A percentile compares a stretch with the other conserved stretches of the same genome.
These are phyloP conservation scores for Pseudolycoriella hygida DNA, from an alignment of 2,888 invertebrate genomes.

Conservation along the genomic window DNA sequence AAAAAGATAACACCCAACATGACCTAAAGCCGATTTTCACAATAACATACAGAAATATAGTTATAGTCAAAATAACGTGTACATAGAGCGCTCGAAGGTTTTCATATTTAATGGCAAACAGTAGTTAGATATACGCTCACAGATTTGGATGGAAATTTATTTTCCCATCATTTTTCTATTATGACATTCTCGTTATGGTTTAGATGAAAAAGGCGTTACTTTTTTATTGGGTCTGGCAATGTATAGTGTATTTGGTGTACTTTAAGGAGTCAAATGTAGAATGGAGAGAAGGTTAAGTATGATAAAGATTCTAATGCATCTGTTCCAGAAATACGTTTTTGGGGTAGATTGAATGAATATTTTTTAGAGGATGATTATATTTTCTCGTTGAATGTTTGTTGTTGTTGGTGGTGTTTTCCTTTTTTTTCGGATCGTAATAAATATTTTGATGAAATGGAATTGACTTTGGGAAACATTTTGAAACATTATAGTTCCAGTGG, in stretches of 20 bases:
- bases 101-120: too few relatives aligned
- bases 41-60: too few relatives aligned
- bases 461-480: too few relatives aligned
- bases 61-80: too few relatives aligned
- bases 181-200: constrained; percentile 4
- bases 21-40: constrained; percentile 2
- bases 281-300: constrained; percentile 1
- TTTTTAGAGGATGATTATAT: not conserved
- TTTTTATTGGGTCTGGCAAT: not conserved
- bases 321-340: constrained; percentile 2
- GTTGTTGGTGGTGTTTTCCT: too few relatives aligned
- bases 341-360: not conserved
- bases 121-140: too few relatives aligned
- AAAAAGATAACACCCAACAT: constrained; percentile 3
- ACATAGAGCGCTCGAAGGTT: too few relatives aligned
- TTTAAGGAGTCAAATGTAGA: not conserved
- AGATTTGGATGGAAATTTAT: constrained; percentile 2
- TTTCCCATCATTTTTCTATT: constrained; percentile 1
- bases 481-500: too few relatives aligned
- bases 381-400: too few relatives aligned
- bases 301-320: constrained; percentile 2
- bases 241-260: not conserved
- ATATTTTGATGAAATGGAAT: too few relatives aligned
- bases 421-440: too few relatives aligned
- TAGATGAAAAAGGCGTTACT: constrained; percentile 3